These are phyloP conservation scores for Lepidocyrtoides sp. DNA, from an alignment of 2,888 invertebrate genomes.

Conservation along the genomic window DNA sequence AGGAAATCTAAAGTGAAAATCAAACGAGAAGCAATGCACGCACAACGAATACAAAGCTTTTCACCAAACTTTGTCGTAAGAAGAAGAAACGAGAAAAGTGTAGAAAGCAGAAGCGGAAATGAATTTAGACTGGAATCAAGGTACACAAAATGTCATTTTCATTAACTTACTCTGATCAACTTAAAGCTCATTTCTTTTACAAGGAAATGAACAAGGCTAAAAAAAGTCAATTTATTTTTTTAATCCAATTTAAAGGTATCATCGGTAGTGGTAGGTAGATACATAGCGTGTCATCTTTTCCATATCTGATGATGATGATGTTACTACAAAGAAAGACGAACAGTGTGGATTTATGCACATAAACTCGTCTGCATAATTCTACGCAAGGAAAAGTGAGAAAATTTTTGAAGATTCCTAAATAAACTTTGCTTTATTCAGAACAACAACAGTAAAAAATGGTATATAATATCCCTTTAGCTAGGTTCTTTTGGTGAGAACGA, in stretches of 20 bases:
- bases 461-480: too few species aligned
- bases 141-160: conserved; percentile 48
- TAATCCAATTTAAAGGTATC: conserved; percentile 20
- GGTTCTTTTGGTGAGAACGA: too few species aligned
- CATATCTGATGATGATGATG: too few species aligned
- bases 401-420: neutral
- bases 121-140: conserved; percentile 66
- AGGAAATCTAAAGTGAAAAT: neutral
- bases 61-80: too few species aligned
- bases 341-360: too few species aligned
- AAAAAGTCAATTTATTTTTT: neutral
- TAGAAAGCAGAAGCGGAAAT: conserved; percentile 23
- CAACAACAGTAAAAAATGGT: neutral
- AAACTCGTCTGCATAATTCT: too few species aligned
- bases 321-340: too few species aligned
- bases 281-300: too few species aligned
- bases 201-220: conserved; percentile 32
- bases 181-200: conserved; percentile 37
- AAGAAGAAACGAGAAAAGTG: neutral
- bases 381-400: too few species aligned
- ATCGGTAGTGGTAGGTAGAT: too few species aligned
- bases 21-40: neutral
- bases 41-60: neutral
- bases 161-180: conserved; percentile 14
- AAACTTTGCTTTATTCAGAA: neutral